Evolutionary conservation across 2,797 vertebrate genomes (phyloP).

Genomic region (Dipus sagitta): DNA sequence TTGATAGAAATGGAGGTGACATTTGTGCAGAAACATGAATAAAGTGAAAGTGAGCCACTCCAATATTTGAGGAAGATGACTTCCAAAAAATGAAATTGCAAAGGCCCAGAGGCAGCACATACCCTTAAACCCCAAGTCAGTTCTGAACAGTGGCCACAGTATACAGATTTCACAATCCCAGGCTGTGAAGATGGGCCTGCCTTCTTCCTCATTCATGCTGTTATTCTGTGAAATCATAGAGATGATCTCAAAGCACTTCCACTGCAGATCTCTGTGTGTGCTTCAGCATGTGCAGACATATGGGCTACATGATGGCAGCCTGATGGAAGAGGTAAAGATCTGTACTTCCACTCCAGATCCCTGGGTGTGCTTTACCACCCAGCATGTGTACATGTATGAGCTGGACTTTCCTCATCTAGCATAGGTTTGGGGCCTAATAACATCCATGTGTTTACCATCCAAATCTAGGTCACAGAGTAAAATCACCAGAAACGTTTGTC

Average conservation of each 20-base stretch:
- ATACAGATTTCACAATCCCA: not conserved
- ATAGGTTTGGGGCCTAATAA: not conserved
- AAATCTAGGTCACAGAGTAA: not conserved
- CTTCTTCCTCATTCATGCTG: not conserved
- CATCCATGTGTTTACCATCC: not conserved
- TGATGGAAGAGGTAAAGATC: no score
- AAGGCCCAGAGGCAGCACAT: not conserved
- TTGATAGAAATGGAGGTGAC: not conserved
- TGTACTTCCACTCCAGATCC: not conserved
- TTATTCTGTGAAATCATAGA: not conserved
- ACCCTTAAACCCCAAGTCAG: not conserved
- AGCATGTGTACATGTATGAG: fast-evolving
- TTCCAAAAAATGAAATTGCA: not conserved
- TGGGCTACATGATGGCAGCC: not conserved
- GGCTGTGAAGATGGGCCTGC: not conserved
- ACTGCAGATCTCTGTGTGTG: not conserved
- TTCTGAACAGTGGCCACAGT: not conserved
- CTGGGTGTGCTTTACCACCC: not conserved
- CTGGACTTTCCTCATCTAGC: not conserved
- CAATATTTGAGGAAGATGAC: not conserved
- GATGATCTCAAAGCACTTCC: not conserved
- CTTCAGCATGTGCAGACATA: no score
- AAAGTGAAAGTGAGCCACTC: not conserved
- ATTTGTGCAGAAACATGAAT: not conserved
- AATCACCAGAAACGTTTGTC: not conserved